Evolutionary conservation across 2,113 vertebrate genomes (phyloP), one percentile per base, ranked within the genome.

Genomic region (Pedionomus torquatus): DNA sequence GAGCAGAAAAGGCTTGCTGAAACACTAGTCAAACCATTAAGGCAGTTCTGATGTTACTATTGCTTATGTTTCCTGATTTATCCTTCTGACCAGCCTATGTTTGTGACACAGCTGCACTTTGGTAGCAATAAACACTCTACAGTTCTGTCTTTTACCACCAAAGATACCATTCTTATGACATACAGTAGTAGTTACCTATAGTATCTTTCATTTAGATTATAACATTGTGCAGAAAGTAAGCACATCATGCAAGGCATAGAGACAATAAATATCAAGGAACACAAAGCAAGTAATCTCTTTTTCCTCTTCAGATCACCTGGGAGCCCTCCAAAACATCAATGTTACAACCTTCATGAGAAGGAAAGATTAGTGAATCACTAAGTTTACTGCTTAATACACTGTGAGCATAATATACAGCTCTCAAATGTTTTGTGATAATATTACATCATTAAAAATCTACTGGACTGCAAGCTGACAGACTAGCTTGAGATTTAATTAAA

Each of bases 171-270:
- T 82, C 16, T 33, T 84, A 20, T 84, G 78, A 87, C 70, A 64
- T 41, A 82, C 15, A 54, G 35, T 10, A 84, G 65, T 49, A 93
- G 60, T 71, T 82, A 90, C 21, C 20, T 57, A 13, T 4, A 82
- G 39, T 26, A 83, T 85, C 48, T 85, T 88, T 83, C 78, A 90
- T 90, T 92, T n/a, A 92, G 54, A 74, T 65, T 76, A 76, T 78
- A 93, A 48, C 13, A 48, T 3, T 65, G n/a, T 33, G n/a, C 28
- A 69, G 57, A 94, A 97, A 89, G 74, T 2, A 87, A 76, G 41
- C 44, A 72, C 8, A 76, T 64, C 61, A 30, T 30, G 72, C 5
- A 51, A 52, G 20, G 12, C 24, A 75, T 28, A 60, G 26, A 64
- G 61, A 70, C 15, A 86, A 51, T 33, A 89, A 2, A 2, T 55